phyloP scores from a whole-genome alignment of 2,113 vertebrate species.

The Rhinogobius similis region DNA sequence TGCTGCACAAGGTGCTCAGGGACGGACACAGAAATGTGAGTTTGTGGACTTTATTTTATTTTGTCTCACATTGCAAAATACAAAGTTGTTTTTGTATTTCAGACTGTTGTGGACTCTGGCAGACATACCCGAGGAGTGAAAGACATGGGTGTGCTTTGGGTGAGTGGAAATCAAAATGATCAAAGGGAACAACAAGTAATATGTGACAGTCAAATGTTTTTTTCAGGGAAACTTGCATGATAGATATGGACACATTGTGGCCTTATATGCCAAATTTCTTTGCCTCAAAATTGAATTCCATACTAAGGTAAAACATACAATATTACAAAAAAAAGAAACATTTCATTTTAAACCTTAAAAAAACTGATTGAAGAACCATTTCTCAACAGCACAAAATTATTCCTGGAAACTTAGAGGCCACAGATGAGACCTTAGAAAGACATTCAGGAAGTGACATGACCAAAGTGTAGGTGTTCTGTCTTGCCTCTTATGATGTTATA shows the following conservation, averaged over 20 bases:
- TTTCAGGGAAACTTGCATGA: conserved; percentile 89
- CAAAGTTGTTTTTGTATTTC: not conserved
- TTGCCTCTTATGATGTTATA: not conserved
- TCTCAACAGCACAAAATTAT: conserved; percentile 79
- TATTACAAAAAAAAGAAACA: not conserved
- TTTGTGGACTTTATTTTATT: not conserved
- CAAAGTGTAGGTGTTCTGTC: conserved; percentile 82
- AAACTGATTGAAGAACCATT: not conserved
- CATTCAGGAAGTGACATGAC: conserved; percentile 86
- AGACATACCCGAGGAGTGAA: conserved; percentile 52
- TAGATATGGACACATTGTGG: conserved; percentile 92
- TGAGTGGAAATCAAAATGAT: conserved; percentile 38
- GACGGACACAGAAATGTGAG: conserved; percentile 89
- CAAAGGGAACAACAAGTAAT: not conserved
- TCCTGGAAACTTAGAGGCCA: conserved; percentile 85
- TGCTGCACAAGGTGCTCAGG: conserved; percentile 93
- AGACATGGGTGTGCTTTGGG: conserved; percentile 70
- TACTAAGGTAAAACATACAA: conserved; percentile 80
- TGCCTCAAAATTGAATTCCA: conserved; percentile 96
- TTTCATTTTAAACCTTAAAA: not conserved
- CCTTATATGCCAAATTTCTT: conserved; percentile 89
- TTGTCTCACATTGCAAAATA: not conserved
- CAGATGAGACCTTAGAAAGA: conserved; percentile 88
- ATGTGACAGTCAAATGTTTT: not conserved
- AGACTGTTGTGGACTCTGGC: conserved; percentile 55